Conservation (phyloP, 2,888 invertebrate genomes). For the Onchidella celtica region DNA sequence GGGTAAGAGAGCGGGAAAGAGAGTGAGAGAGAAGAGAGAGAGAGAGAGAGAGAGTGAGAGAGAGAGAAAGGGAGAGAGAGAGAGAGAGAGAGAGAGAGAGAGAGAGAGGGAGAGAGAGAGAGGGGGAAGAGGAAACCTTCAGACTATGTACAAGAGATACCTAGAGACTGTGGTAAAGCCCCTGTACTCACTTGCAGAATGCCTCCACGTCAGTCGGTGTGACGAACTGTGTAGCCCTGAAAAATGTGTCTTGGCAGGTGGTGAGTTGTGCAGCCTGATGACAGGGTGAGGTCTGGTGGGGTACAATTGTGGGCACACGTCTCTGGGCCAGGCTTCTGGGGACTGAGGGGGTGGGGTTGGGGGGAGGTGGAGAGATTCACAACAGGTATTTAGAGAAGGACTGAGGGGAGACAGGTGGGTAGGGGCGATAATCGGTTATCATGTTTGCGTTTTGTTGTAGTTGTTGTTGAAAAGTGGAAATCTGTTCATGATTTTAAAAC, state of each 20-base stretch:
- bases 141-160: background rate
- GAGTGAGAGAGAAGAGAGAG: background rate
- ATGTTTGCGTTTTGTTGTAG: no score
- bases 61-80: no score
- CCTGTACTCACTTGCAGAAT: constrained; percentile 14
- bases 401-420: no score
- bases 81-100: no score
- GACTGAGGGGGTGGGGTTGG: no score
- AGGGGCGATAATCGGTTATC: no score
- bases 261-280: background rate
- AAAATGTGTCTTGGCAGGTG: background rate
- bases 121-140: constrained; percentile 4
- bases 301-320: background rate
- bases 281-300: background rate
- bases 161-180: background rate
- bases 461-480: no score
- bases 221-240: background rate
- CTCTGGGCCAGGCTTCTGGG: no score
- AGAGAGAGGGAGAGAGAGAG: constrained; percentile 23
- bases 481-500: no score
- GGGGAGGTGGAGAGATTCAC: no score
- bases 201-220: constrained; percentile 11
- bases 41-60: constrained; percentile 14
- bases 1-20: background rate
- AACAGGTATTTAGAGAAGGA: no score